A percentile compares a stretch with the other conserved stretches of the same genome.
These are phyloP conservation scores for Mormyrops boulengeri DNA, from an alignment of 2,797 vertebrate species.

Conservation along the genomic window DNA sequence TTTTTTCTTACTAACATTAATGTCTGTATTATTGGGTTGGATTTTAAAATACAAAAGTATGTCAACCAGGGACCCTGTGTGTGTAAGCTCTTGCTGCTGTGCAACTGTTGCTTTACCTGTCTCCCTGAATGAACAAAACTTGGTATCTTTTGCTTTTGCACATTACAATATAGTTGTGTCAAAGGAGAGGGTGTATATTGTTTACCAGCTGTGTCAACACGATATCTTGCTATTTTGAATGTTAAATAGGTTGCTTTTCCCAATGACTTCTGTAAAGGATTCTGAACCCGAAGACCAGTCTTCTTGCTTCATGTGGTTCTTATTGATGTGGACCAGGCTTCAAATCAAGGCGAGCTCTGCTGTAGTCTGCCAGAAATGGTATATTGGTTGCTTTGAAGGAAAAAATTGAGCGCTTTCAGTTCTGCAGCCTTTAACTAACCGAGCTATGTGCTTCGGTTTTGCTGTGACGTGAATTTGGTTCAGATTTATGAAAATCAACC, in stretches of 20 bases:
- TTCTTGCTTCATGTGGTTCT: neutral
- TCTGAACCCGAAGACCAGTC: neutral
- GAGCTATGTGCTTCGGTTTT: slow-evolving; percentile 36
- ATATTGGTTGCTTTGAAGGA: slow-evolving; percentile 36
- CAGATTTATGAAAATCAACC: slow-evolving; percentile 35
- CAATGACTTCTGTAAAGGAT: neutral
- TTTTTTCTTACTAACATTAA: neutral
- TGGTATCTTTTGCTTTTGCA: neutral
- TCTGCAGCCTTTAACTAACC: slow-evolving; percentile 34
- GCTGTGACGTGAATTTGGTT: slow-evolving; percentile 36
- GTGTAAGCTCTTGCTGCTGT: neutral
- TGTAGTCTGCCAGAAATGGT: slow-evolving; percentile 40
- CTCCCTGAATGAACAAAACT: neutral
- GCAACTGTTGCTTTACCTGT: neutral
- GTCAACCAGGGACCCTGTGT: neutral
- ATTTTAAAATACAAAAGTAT: neutral
- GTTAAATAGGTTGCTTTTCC: neutral
- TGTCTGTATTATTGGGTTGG: neutral
- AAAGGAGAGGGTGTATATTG: neutral
- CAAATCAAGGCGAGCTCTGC: slow-evolving; percentile 34
- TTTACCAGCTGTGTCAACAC: neutral
- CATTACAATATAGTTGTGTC: neutral
- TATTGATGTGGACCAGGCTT: slow-evolving; percentile 25
- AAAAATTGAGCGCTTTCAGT: slow-evolving; percentile 21
- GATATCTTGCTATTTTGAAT: neutral